These are phyloP conservation scores for Pseudococcus longispinus DNA, from an alignment of 2,888 invertebrate genomes.

Conservation along the genomic window DNA sequence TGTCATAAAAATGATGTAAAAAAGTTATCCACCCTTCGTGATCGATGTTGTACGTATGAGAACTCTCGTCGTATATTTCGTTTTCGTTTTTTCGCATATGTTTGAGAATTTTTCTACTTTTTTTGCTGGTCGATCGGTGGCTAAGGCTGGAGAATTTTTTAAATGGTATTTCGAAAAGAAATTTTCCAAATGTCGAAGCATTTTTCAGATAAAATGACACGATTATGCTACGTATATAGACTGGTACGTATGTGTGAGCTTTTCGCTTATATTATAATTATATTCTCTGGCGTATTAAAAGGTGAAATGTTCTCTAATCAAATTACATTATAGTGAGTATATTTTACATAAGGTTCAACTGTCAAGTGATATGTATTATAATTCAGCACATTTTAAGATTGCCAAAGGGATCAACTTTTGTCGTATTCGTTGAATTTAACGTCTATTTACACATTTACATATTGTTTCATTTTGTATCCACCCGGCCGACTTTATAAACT, in stretches of 20 bases:
- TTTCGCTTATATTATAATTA: constrained; percentile 23
- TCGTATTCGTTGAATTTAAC: constrained; percentile 30
- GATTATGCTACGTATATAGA: neutral
- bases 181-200: neutral
- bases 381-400: constrained; percentile 29
- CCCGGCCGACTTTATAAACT: neutral
- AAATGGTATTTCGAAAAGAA: neutral
- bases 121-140: neutral
- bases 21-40: neutral
- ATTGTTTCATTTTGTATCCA: constrained; percentile 12
- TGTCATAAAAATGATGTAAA: constrained; percentile 36
- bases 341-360: constrained; percentile 32
- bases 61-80: neutral
- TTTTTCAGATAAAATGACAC: neutral
- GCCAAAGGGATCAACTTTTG: constrained; percentile 42
- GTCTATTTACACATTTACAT: constrained; percentile 39
- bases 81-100: neutral
- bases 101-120: neutral
- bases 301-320: constrained; percentile 32
- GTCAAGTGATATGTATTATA: constrained; percentile 21
- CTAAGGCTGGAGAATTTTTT: neutral
- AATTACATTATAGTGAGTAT: constrained; percentile 13
- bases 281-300: constrained; percentile 20
- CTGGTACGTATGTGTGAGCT: neutral
- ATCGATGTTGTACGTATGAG: neutral